phyloP scores from a whole-genome alignment of 2,888 invertebrate species.

The Hedychridium roseum region DNA sequence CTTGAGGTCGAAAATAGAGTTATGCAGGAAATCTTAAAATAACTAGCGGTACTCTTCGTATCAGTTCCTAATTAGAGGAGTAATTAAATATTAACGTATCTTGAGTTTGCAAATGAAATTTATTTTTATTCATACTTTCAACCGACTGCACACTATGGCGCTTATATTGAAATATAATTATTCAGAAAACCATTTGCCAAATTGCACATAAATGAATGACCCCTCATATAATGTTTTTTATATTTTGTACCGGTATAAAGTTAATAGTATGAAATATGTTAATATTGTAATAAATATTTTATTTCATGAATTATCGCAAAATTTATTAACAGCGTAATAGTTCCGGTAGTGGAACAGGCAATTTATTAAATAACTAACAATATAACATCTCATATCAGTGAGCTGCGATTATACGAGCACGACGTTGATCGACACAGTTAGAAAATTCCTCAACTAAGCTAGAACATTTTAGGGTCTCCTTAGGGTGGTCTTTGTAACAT shows the following conservation, averaged over 20 bases:
- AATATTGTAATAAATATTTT: neutral
- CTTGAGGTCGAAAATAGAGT: conserved; percentile 11
- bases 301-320: conserved; percentile 1
- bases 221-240: too few species aligned
- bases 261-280: too few species aligned
- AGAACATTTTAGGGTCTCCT: conserved; percentile 70
- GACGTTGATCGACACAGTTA: conserved; percentile 69
- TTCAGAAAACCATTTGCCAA: too few species aligned
- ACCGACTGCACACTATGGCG: too few species aligned
- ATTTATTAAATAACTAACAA: conserved; percentile 21
- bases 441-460: conserved; percentile 70
- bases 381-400: conserved; percentile 37
- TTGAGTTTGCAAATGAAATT: too few species aligned
- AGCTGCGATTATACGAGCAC: conserved; percentile 62
- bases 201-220: too few species aligned
- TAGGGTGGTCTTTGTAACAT: conserved; percentile 70
- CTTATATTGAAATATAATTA: too few species aligned
- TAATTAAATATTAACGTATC: too few species aligned
- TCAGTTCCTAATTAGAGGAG: too few species aligned
- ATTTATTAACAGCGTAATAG: conserved; percentile 20
- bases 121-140: too few species aligned
- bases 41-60: neutral
- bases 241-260: too few species aligned
- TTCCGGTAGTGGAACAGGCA: conserved; percentile 16
- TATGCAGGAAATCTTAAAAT: conserved; percentile 7